Evolutionary conservation across 2,888 invertebrate species (phyloP), one percentile per base, ranked within the genome.

Genomic region (Nasonovia ribisnigri): DNA sequence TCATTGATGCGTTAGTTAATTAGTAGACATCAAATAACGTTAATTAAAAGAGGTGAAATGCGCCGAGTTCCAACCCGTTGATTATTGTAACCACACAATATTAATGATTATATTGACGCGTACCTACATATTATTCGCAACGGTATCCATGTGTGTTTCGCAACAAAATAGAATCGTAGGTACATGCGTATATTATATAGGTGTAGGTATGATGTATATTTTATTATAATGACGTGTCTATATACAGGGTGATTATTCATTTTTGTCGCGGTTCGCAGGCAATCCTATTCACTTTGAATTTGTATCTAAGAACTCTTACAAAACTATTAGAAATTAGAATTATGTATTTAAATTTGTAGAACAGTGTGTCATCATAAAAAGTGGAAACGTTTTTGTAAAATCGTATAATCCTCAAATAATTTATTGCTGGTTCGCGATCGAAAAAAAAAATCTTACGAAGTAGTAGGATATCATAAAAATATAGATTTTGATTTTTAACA

Each of bases 1-100:
- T 91, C 46, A 86, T 86, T 57, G 54, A 57, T 36, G 43, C 57
- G 26, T 48, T 48, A n/a, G 43, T 92, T 92, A 92, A 92, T 92
- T 92, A 86, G 57, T 87, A 86, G 86, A 57, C 46, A 57, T 43
- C 84, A 29, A 43, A 86, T 48, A 86, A 87, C 60, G 20, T 29
- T 92, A 92, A 92, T 92, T 92, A 92, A 92, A 86, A 60, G 86
- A 84, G 57, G 91, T 92, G 86, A 84, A 91, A 91, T 43, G 43
- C 29, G n/a, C 54, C 11, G 42, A n/a, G 86, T 92, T 92, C 86
- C 91, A 42, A 87, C n/a, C 60, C 57, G 57, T 60, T 60, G 91
- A 60, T 87, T 29, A 60, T 48, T 92, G 86, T 86, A 60, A 92
- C 91, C 86, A n/a, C 36, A 46, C 36, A 36, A 87, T 92, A 86